Evolutionary conservation across 2,797 vertebrate species (phyloP).

Genomic region (Monodelphis domestica): DNA sequence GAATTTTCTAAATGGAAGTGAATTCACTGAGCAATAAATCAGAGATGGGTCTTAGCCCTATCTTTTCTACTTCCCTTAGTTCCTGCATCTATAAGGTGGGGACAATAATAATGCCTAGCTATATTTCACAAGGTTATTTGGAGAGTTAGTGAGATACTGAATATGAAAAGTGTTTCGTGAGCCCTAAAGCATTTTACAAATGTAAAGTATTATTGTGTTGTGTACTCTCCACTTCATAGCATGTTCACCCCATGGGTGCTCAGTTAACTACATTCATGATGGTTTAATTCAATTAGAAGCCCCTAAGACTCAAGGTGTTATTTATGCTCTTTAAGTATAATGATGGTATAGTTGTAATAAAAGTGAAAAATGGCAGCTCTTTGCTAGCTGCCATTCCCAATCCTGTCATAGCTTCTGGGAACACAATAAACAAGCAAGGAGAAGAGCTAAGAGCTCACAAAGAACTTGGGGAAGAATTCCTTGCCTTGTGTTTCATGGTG

Average conservation of each 20-base stretch:
- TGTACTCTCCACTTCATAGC: background rate
- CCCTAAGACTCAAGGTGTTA: background rate
- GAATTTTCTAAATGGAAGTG: background rate
- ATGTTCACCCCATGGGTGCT: background rate
- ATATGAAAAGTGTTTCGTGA: background rate
- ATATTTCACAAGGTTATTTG: background rate
- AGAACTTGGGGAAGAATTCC: background rate
- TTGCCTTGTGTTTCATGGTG: background rate
- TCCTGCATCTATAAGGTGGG: background rate
- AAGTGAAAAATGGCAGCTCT: background rate
- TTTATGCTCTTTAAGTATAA: background rate
- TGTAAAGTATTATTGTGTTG: background rate
- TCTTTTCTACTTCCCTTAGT: background rate
- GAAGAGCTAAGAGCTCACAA: background rate
- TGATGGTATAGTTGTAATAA: background rate
- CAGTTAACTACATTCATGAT: background rate
- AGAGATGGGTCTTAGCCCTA: background rate
- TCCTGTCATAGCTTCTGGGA: background rate
- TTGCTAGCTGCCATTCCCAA: background rate
- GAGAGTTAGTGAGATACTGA: background rate
- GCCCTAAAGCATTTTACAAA: background rate
- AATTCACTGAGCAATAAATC: background rate
- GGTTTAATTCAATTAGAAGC: background rate
- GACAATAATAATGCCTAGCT: background rate
- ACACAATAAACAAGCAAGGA: background rate